Percentiles rank a stretch among this genome's conserved stretches.
phyloP scores from a whole-genome alignment of 2,888 invertebrate species.

The Sarcophaga carnaria region DNA sequence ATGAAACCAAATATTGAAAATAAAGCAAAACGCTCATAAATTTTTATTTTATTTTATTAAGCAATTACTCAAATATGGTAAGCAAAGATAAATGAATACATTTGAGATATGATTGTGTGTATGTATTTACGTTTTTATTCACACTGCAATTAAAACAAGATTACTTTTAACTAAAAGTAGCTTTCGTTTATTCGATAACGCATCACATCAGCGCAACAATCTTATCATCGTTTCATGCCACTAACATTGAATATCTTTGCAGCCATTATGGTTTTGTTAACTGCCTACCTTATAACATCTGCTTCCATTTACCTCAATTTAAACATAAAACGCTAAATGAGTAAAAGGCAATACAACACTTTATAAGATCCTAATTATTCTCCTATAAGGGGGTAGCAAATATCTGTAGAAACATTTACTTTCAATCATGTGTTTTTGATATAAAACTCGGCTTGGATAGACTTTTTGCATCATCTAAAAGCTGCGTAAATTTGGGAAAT shows the following conservation, averaged over 20 bases:
- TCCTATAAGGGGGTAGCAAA: too few relatives aligned
- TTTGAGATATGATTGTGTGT: too few relatives aligned
- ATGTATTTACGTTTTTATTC: constrained; percentile 49
- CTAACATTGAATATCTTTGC: constrained; percentile 29
- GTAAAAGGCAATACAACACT: too few relatives aligned
- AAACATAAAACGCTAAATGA: too few relatives aligned
- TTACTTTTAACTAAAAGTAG: constrained; percentile 3
- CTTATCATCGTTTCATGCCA: constrained; percentile 55
- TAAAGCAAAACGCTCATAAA: too few relatives aligned
- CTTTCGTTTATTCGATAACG: constrained; percentile 57
- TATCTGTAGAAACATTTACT: too few relatives aligned
- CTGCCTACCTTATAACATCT: constrained; percentile 54
- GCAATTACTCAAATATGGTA: constrained; percentile 47
- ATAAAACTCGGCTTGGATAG: too few relatives aligned
- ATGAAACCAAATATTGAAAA: constrained; percentile 15
- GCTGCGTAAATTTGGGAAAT: too few relatives aligned
- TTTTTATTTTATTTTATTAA: constrained; percentile 42
- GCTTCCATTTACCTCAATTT: not conserved
- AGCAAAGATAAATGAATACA: constrained; percentile 28
- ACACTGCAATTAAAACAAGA: constrained; percentile 53
- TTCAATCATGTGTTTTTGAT: too few relatives aligned
- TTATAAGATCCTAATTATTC: too few relatives aligned
- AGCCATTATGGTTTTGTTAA: constrained; percentile 58
- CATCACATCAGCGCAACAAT: constrained; percentile 38
- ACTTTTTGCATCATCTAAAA: too few relatives aligned